phyloP scores from a whole-genome alignment of 1,140 invertebrate genomes.

The Adoxophyes honmai region DNA sequence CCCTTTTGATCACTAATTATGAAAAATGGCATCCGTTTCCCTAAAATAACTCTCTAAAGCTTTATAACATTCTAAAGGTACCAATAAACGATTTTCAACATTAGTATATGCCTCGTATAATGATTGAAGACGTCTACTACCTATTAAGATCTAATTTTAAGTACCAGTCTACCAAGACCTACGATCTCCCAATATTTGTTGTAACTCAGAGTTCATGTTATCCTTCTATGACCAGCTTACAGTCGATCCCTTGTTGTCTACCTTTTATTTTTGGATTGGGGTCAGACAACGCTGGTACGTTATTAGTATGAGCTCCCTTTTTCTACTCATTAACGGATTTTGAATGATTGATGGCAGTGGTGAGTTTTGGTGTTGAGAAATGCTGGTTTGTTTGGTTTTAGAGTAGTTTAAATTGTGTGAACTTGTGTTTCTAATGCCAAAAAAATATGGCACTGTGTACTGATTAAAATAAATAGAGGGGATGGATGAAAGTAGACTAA shows the following conservation, averaged over 20 bases:
- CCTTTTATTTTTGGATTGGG: slow-evolving; percentile 16
- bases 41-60: slow-evolving; percentile 42
- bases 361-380: slow-evolving; percentile 17
- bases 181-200: not conserved
- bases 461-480: too few species aligned
- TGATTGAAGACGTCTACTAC: slow-evolving; percentile 40
- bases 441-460: too few species aligned
- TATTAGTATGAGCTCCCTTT: slow-evolving; percentile 41
- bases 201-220: not conserved
- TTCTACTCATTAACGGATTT: slow-evolving; percentile 58
- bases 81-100: slow-evolving; percentile 51
- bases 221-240: not conserved
- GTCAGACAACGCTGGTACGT: slow-evolving; percentile 35
- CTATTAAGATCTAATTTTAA: slow-evolving; percentile 12
- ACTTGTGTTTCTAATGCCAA: too few species aligned
- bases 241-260: not conserved
- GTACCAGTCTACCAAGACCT: slow-evolving; percentile 21
- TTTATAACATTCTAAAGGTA: slow-evolving; percentile 57
- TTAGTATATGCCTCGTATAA: slow-evolving; percentile 64
- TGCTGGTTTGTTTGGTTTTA: not conserved
- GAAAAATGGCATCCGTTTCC: slow-evolving; percentile 34
- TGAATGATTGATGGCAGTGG: slow-evolving; percentile 49
- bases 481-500: too few species aligned
- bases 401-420: not conserved
- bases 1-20: slow-evolving; percentile 43